Percentiles rank a stretch among this genome's conserved stretches.
These are phyloP conservation scores for Malacoraja senta DNA, from an alignment of 2,797 vertebrate species.

Conservation along the genomic window DNA sequence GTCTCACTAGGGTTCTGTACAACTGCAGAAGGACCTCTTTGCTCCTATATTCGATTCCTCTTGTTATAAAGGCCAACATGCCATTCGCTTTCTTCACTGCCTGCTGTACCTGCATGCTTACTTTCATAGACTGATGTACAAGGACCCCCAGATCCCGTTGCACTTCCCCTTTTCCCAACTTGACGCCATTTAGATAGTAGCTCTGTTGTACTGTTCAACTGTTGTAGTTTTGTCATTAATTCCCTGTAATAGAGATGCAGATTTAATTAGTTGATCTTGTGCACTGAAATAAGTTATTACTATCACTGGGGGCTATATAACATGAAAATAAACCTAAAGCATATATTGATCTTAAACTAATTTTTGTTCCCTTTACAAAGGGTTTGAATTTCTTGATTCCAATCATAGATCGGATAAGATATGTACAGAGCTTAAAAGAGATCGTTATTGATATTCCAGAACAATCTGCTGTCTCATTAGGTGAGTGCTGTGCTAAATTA, in stretches of 20 bases:
- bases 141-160: too few relatives aligned
- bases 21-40: too few relatives aligned
- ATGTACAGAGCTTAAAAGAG: slow-evolving; percentile 93
- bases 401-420: slow-evolving; percentile 77
- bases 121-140: too few relatives aligned
- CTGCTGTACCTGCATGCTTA: too few relatives aligned
- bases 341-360: not conserved
- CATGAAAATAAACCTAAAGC: not conserved
- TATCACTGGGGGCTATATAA: not conserved
- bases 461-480: slow-evolving; percentile 85
- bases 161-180: too few relatives aligned
- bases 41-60: too few relatives aligned
- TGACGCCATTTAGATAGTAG: too few relatives aligned
- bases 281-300: not conserved
- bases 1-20: too few relatives aligned
- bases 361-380: slow-evolving; percentile 53
- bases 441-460: slow-evolving; percentile 96
- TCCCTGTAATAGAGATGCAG: not conserved
- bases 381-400: slow-evolving; percentile 92
- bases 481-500: slow-evolving; percentile 45
- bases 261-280: not conserved
- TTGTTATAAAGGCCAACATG: too few relatives aligned
- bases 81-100: too few relatives aligned
- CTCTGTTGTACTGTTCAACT: not conserved
- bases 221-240: not conserved